Base-by-base conservation (phyloP, 1,140 invertebrate species). In the Sarcophaga peregrina region DNA sequence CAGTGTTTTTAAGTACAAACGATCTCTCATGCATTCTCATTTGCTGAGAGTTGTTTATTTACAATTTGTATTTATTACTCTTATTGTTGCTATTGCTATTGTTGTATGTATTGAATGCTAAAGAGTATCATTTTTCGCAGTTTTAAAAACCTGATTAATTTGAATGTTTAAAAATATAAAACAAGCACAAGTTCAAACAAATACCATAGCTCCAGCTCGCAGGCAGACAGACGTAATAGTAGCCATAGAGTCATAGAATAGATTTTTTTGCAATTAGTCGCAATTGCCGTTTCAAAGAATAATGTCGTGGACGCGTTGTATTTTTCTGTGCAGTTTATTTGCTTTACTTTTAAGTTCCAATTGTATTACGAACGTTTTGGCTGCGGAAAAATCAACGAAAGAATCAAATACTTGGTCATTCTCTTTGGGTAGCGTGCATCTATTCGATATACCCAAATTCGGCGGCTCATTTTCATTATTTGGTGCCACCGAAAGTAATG, bases 361-460 rank as follows among this genome's bases (percentile, higher is more conserved):
- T 17, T 9, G 47, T 46, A 80, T 45, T 45, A 15, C 11, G 8
- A 8, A 9, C 10, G 5, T 25, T 10, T 45, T 17, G 17, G 37
- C 46, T 37, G 37, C 37, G 0, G 48, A 58, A 25, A 45, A 74
- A 8, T 37, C 25, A 37, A 37, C 25, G 25, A 37, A 37, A 37
- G 48, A 54, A 10, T 7, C n/a, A 20, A 25, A 11, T 68, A 46
- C 52, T 25, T 84, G 74, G 74, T 84, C 86, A 6, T 84, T 89
- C 8, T 20, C 83, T 1, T 82, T 89, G 8, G 86, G 85, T 2
- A 86, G 85, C 68, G 10, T 87, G 4, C 84, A 86, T 45, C 45
- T 89, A 10, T 88, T 89, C 45, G 87, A 89, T 78, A 85, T 89
- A 0, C 84, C 86, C 11, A 48, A 54, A 52, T 74, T 84, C 46